Evolutionary conservation across 2,797 vertebrate species (phyloP), one percentile per base, ranked within the genome.

Genomic region (Lepus oiostolus): DNA sequence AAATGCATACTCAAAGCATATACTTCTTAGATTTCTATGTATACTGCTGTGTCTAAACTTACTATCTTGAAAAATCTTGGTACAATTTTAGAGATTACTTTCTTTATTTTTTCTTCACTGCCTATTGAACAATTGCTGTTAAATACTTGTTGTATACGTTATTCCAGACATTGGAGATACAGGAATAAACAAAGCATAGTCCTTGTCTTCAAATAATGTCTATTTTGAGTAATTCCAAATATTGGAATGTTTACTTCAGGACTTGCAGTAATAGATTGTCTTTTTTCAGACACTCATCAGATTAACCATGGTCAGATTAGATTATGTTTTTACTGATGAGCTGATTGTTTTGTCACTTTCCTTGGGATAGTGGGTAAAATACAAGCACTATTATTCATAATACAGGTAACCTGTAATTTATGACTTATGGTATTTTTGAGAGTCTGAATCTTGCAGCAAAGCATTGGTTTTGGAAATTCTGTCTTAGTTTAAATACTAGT

Each of bases 251-350:
- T 85, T 1, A 21, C 28, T 84, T 80, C 22, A 26, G 24, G 7
- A 76, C n/a, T 83, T 75, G 68, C 0, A 85, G 5, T 79, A 35
- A 11, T 26, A 81, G 14, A 21, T 4, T 22, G 19, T 35, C 38
- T 90, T 70, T 47, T 47, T 70, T 1, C 1, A 96, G 77, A 50
- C 91, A 32, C 13, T 94, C 32, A 62, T 30, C 2, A 38, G 54
- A 68, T 90, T 82, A 95, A 50, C 30, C 67, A 30, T 47, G 62
- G 24, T 93, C n/a, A 86, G 12, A 96, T 94, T 47, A 81, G 17
- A 42, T 87, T 63, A 60, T 74, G 52, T 70, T 96, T 94, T 77
- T 28, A 24, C 87, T 94, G 91, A 82, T 91, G 42, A 93, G 88
- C 35, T 82, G 81, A 81, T 58, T 93, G 35, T 60, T 93, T 88